Evolutionary conservation across 2,113 vertebrate species (phyloP).

Genomic region (Petromus typicus): DNA sequence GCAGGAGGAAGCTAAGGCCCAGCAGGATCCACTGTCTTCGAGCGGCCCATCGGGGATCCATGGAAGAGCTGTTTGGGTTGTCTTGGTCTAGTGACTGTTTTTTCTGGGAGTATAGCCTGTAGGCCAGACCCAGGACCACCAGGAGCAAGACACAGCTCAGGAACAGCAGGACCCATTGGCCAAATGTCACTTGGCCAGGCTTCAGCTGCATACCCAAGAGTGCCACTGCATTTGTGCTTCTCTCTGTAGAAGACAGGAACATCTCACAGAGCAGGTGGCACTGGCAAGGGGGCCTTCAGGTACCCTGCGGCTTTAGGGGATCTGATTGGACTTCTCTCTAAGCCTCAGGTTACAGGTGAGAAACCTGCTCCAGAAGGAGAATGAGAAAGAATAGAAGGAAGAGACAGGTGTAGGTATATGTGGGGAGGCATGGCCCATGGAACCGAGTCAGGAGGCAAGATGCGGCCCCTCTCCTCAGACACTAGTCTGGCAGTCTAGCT

Average conservation of each 20-base stretch:
- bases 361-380: background rate
- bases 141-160: slow-evolving; percentile 87
- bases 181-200: slow-evolving; percentile 77
- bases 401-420: background rate
- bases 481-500: background rate
- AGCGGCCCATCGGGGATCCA: background rate
- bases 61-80: too few species aligned
- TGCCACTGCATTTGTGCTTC: slow-evolving; percentile 68
- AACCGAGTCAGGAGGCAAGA: background rate
- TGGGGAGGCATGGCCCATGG: background rate
- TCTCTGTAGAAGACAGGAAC: background rate
- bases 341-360: slow-evolving; percentile 20
- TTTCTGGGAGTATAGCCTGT: slow-evolving; percentile 69
- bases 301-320: background rate
- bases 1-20: slow-evolving; percentile 24
- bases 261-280: background rate
- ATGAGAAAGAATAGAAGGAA: background rate
- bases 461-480: background rate
- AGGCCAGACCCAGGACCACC: slow-evolving; percentile 83
- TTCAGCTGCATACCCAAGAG: slow-evolving; percentile 91
- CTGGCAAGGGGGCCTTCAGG: background rate
- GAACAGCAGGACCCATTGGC: slow-evolving; percentile 91
- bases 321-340: background rate
- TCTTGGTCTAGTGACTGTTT: background rate
- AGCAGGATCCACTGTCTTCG: slow-evolving; percentile 67